Conservation (phyloP, 2,797 vertebrate genomes). For the Tapirus indicus region DNA sequence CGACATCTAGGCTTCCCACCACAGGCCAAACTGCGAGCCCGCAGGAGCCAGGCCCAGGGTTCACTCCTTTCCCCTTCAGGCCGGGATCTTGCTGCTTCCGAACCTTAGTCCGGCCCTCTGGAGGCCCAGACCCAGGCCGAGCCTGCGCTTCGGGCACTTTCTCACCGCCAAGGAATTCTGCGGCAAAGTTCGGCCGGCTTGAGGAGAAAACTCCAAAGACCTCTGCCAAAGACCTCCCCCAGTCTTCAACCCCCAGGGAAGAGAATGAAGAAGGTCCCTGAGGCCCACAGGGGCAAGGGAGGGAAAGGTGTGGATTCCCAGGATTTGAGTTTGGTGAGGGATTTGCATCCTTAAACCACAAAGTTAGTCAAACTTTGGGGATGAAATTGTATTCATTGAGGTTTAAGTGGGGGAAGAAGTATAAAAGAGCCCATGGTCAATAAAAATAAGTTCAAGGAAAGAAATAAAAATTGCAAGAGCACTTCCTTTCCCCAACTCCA, state of each 20-base stretch:
- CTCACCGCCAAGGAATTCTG: background rate
- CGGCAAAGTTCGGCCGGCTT: background rate
- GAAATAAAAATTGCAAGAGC: background rate
- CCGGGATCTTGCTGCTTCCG: background rate
- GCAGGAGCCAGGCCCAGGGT: background rate
- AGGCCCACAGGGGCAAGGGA: too few relatives aligned
- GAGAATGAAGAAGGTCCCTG: background rate
- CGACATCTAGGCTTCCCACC: background rate
- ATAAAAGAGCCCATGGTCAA: background rate
- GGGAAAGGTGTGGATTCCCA: background rate
- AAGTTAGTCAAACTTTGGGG: background rate
- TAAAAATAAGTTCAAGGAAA: background rate
- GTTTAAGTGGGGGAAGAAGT: background rate
- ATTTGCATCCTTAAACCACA: background rate
- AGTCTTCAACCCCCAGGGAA: background rate
- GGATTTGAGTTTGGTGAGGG: background rate
- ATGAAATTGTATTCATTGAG: background rate
- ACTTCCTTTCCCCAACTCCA: slow-evolving; percentile 8
- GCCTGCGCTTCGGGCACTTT: background rate
- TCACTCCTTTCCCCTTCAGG: background rate
- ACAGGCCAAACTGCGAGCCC: background rate
- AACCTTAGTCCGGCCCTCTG: background rate
- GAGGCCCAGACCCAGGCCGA: background rate
- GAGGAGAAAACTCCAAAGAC: background rate
- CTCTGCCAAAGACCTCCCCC: background rate